Evolutionary conservation across 2,113 vertebrate species (phyloP).

Genomic region (Oophaga pumilio): DNA sequence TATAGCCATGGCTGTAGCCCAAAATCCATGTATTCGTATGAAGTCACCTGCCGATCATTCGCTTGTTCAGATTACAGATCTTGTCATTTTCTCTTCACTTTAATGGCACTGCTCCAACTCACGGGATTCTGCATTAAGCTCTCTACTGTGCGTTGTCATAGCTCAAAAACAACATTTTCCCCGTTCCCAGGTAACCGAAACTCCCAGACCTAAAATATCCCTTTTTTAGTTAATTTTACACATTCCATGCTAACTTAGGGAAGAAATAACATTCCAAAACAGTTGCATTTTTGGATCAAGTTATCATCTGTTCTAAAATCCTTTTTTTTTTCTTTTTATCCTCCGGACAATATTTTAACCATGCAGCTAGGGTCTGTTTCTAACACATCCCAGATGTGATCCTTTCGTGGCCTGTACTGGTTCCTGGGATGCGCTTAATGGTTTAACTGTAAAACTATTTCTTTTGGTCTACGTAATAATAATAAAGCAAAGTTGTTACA

Average conservation of each 20-base stretch:
- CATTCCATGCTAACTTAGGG: constrained; percentile 58
- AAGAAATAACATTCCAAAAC: constrained; percentile 60
- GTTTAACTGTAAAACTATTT: constrained; percentile 25
- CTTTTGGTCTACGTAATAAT: constrained; percentile 47
- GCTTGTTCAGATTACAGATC: background rate
- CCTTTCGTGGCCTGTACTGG: rapidly evolving
- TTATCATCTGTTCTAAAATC: constrained; percentile 52
- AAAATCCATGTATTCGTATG: too few species aligned
- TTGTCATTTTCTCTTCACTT: constrained; percentile 62
- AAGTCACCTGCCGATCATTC: too few species aligned
- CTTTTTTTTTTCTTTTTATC: constrained; percentile 7
- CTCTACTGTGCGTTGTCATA: constrained; percentile 66
- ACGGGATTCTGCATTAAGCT: constrained; percentile 61
- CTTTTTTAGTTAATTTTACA: constrained; percentile 64
- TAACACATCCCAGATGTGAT: constrained; percentile 55
- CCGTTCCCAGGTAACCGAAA: constrained; percentile 68
- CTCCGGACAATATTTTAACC: constrained; percentile 26
- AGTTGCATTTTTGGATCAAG: constrained; percentile 57
- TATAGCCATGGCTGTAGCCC: too few species aligned
- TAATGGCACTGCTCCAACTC: constrained; percentile 68
- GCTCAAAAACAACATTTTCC: constrained; percentile 67
- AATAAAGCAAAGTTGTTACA: constrained; percentile 37
- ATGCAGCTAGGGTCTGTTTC: background rate
- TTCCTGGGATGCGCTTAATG: constrained; percentile 37
- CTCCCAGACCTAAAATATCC: constrained; percentile 64